Conservation (phyloP, 2,797 vertebrate genomes). For the Furcifer pardalis region DNA sequence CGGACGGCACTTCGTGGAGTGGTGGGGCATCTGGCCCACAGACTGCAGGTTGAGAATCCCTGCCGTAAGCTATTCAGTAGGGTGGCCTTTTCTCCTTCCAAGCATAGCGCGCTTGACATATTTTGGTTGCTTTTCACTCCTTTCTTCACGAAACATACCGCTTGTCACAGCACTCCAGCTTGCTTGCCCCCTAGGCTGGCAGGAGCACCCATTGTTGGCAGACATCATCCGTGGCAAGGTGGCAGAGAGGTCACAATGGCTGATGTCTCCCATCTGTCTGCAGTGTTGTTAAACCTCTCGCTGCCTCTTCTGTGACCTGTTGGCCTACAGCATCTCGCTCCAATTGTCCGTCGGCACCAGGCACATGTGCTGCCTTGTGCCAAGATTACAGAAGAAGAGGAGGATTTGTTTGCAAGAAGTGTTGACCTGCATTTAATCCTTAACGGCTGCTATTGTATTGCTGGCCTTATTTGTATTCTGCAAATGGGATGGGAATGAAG, state of each 20-base stretch:
- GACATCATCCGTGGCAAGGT: background rate
- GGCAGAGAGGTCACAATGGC: background rate
- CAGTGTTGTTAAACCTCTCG: background rate
- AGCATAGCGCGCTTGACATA: background rate
- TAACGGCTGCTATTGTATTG: background rate
- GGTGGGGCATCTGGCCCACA: no score
- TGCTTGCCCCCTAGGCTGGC: background rate
- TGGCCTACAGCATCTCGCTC: background rate
- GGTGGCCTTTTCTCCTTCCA: background rate
- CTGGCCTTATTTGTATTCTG: background rate
- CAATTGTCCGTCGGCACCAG: background rate
- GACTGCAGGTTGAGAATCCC: no score
- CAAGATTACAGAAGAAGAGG: background rate
- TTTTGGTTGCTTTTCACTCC: background rate
- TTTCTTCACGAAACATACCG: background rate
- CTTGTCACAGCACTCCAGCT: no score
- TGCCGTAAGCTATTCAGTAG: background rate
- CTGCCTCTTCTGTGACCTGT: accelerated
- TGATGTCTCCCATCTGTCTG: slow-evolving; percentile 15
- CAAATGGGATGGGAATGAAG: background rate
- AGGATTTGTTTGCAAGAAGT: background rate
- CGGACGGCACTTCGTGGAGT: no score
- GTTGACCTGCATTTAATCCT: background rate
- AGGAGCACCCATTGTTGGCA: background rate
- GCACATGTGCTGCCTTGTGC: background rate